Conservation (phyloP, 2,797 vertebrate genomes). For the Acropternis orthonyx region DNA sequence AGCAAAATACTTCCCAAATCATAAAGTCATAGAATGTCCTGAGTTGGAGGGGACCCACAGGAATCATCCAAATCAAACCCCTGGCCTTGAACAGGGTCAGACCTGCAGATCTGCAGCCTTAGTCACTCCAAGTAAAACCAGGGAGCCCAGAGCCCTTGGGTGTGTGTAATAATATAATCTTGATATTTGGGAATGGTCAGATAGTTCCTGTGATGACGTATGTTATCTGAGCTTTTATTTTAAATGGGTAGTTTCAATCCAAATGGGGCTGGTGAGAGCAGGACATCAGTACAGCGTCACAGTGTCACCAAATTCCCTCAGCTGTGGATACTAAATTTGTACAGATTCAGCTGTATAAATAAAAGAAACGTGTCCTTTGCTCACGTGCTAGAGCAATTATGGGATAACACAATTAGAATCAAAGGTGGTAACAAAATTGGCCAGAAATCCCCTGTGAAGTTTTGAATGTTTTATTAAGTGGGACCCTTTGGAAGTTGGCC, state of each 20-base stretch:
- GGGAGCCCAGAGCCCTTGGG: not conserved
- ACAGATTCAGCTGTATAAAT: not conserved
- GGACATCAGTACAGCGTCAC: not conserved
- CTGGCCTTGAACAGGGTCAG: not conserved
- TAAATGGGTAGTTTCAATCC: not conserved
- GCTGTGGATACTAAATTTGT: not conserved
- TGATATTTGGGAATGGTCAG: not conserved
- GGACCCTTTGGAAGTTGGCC: constrained; percentile 42
- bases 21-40: not conserved
- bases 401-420: constrained; percentile 8
- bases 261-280: not conserved
- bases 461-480: constrained; percentile 34
- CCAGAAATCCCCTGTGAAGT: constrained; percentile 29
- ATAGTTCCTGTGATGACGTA: not conserved
- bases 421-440: constrained; percentile 1
- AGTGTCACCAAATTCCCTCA: not conserved
- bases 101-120: not conserved
- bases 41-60: not conserved
- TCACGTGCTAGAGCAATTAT: not conserved
- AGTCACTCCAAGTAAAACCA: not conserved
- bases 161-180: not conserved
- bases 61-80: not conserved
- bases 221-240: not conserved
- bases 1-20: not conserved
- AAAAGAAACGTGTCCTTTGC: not conserved